Conservation (phyloP, 2,797 vertebrate species). For the Eurystomus glaucurus region DNA sequence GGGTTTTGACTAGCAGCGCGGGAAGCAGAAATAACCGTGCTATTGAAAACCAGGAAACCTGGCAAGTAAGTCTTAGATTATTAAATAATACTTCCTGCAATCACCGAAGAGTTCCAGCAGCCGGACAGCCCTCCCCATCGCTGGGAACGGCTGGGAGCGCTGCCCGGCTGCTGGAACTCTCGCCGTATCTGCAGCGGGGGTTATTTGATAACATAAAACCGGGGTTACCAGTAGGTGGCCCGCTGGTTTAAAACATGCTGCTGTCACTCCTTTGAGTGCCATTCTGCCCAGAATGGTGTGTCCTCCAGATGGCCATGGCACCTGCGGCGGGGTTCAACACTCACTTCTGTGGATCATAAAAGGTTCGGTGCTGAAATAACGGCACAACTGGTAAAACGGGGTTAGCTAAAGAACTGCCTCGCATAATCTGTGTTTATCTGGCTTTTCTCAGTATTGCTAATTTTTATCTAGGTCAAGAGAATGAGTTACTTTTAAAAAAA, state of each 20-base stretch:
- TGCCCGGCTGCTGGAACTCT: background rate
- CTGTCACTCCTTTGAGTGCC: rapidly evolving
- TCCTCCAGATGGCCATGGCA: rapidly evolving
- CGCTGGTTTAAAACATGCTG: background rate
- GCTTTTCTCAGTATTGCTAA: background rate
- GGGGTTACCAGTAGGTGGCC: slow-evolving; percentile 29
- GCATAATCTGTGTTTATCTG: background rate
- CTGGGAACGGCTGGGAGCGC: background rate
- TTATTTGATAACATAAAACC: rapidly evolving
- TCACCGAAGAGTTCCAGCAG: background rate
- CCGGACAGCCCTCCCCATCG: rapidly evolving
- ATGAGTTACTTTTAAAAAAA: background rate
- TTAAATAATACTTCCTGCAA: background rate
- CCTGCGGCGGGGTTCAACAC: rapidly evolving
- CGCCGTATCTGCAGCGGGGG: background rate
- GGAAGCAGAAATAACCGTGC: background rate
- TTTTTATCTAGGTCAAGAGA: background rate
- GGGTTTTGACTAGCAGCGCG: background rate
- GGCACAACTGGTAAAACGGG: background rate
- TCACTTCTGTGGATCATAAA: rapidly evolving
- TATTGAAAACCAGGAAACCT: background rate
- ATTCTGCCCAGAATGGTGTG: background rate
- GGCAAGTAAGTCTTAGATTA: background rate
- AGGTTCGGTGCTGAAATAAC: background rate
- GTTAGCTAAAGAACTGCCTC: background rate